A percentile compares a stretch with the other conserved stretches of the same genome.
These are phyloP conservation scores for Gymnorhina tibicen DNA, from an alignment of 2,113 vertebrate species.

Conservation along the genomic window DNA sequence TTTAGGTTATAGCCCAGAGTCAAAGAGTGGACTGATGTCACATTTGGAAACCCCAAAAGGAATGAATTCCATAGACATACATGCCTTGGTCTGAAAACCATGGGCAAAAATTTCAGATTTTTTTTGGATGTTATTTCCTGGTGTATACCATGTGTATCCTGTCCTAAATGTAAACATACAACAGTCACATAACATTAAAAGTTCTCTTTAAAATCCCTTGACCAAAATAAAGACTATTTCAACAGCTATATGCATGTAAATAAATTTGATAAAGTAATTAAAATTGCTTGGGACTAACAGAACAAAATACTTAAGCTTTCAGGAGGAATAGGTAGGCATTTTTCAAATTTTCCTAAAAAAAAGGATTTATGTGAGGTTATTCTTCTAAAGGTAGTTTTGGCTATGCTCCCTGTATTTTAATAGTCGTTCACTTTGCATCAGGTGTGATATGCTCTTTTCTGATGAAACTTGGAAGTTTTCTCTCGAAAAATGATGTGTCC, in stretches of 20 bases:
- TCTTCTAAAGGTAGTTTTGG: not conserved
- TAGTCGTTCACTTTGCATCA: conserved; percentile 51
- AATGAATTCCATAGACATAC: not conserved
- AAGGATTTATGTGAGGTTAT: not conserved
- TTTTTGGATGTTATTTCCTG: fast-evolving
- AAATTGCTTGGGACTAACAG: not conserved
- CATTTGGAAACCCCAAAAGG: not conserved
- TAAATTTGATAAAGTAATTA: not conserved
- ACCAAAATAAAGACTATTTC: not conserved
- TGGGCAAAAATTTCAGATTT: not conserved
- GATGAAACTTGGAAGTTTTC: conserved; percentile 61
- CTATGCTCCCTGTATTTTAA: not conserved
- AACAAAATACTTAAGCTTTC: not conserved
- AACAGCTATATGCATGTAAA: not conserved
- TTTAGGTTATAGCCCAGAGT: not conserved
- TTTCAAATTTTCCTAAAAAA: not conserved
- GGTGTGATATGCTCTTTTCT: conserved; percentile 52
- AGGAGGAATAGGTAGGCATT: not conserved
- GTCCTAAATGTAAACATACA: not conserved
- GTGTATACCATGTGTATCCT: not conserved
- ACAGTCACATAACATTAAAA: not conserved
- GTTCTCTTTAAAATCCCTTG: not conserved
- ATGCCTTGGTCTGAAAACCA: not conserved
- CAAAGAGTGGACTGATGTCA: not conserved
- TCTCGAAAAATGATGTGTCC: conserved; percentile 73